These are phyloP conservation scores for Oryzias javanicus DNA, from an alignment of 2,113 vertebrate species.

Conservation along the genomic window DNA sequence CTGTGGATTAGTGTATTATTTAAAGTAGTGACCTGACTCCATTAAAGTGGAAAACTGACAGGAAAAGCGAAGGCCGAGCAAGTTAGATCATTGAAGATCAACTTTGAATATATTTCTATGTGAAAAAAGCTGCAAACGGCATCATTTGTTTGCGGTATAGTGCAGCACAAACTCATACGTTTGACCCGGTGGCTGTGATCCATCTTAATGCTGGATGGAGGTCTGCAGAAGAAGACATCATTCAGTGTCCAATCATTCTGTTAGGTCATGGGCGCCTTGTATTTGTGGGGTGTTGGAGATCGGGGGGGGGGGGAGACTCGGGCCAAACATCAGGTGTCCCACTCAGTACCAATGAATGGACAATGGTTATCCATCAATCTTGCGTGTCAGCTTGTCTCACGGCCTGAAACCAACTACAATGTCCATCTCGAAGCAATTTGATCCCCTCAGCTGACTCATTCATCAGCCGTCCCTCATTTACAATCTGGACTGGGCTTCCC, in stretches of 20 bases:
- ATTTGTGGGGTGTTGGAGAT: constrained; percentile 51
- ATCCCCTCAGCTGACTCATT: constrained; percentile 70
- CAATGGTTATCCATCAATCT: constrained; percentile 78
- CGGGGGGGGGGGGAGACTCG: constrained; percentile 44
- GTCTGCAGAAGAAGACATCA: constrained; percentile 66
- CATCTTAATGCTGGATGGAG: constrained; percentile 60
- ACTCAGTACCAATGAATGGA: constrained; percentile 68
- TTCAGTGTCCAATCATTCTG: constrained; percentile 68
- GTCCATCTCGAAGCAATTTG: constrained; percentile 75
- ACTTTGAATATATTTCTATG: not conserved
- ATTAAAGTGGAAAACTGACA: constrained; percentile 35
- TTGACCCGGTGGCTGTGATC: constrained; percentile 43
- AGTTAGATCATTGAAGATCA: no score
- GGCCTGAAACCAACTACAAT: constrained; percentile 69
- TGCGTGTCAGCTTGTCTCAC: constrained; percentile 66
- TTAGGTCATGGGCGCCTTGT: constrained; percentile 44
- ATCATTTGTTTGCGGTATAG: constrained; percentile 23
- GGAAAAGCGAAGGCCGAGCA: constrained; percentile 40
- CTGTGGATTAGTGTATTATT: constrained; percentile 47
- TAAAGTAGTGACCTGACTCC: constrained; percentile 39
- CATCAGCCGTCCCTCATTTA: constrained; percentile 73
- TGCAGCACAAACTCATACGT: constrained; percentile 17
- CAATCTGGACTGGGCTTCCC: constrained; percentile 46
- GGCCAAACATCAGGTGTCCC: constrained; percentile 71
- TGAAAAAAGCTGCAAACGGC: constrained; percentile 21